A percentile compares a stretch with the other conserved stretches of the same genome.
Evolutionary conservation across 35 echinoderm and acorn worm species (phyloP).

Genomic region (Hemicentrotus pulcherrimus): DNA sequence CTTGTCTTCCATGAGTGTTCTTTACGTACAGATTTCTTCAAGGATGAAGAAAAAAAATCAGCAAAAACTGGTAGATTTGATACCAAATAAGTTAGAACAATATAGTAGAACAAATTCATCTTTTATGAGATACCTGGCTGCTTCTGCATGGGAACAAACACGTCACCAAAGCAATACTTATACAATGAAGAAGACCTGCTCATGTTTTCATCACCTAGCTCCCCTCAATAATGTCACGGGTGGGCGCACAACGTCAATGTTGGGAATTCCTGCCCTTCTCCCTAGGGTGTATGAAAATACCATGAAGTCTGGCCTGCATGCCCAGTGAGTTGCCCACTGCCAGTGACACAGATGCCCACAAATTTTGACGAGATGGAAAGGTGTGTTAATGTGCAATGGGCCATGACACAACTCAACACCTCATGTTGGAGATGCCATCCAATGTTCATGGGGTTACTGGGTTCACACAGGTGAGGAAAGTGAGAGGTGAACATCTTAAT

Average conservation of each 20-base stretch:
- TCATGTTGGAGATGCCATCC: neutral
- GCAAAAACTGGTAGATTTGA: neutral
- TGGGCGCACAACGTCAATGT: constrained; percentile 20
- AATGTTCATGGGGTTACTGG: neutral
- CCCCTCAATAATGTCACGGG: neutral
- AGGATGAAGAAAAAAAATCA: neutral
- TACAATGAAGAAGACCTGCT: neutral
- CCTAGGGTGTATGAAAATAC: constrained; percentile 3
- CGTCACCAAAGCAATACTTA: neutral
- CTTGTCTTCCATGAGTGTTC: too few species aligned
- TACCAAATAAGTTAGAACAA: neutral
- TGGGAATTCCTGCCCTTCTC: constrained; percentile 30
- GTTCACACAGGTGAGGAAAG: neutral
- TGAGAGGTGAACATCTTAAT: neutral
- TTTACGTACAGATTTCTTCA: neutral
- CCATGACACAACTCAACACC: constrained; percentile 20
- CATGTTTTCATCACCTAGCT: constrained; percentile 22
- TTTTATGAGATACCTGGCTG: neutral
- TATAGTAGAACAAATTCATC: neutral
- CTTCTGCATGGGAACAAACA: neutral
- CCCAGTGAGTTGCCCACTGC: neutral
- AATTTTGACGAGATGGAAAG: neutral
- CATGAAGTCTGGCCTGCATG: neutral
- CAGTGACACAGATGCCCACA: neutral
- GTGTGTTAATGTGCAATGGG: neutral